These are phyloP conservation scores for Smithornis capensis DNA, from an alignment of 2,113 vertebrate species.

Conservation along the genomic window DNA sequence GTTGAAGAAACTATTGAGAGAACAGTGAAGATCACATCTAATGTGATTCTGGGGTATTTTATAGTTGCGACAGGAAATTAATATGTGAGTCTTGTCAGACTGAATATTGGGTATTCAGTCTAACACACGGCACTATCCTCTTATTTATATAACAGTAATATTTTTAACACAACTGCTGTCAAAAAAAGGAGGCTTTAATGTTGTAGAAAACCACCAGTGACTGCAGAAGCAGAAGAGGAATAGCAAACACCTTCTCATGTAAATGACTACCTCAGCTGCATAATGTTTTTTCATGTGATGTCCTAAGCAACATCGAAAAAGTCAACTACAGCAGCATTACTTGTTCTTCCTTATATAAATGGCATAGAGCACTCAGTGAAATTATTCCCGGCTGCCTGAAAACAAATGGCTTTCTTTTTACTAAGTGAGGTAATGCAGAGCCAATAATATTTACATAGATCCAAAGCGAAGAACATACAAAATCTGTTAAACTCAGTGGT, in stretches of 20 bases:
- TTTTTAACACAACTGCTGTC: slow-evolving; percentile 31
- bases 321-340: background rate
- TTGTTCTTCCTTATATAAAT: background rate
- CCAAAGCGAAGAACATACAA: background rate
- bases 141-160: slow-evolving; percentile 49
- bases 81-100: background rate
- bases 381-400: background rate
- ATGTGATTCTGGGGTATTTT: background rate
- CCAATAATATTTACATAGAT: background rate
- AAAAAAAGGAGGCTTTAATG: background rate
- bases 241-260: slow-evolving; percentile 9
- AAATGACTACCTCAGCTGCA: background rate
- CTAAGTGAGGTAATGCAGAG: background rate
- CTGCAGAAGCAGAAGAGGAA: background rate
- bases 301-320: background rate
- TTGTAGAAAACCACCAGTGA: background rate
- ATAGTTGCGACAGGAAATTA: background rate
- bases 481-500: background rate
- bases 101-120: slow-evolving; percentile 15
- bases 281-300: background rate
- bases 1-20: background rate
- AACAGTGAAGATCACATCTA: background rate
- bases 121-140: background rate
- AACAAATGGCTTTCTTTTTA: background rate
- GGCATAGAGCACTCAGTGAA: background rate